These are phyloP conservation scores for Pholis gunnellus DNA, from an alignment of 2,113 vertebrate species.

Conservation along the genomic window DNA sequence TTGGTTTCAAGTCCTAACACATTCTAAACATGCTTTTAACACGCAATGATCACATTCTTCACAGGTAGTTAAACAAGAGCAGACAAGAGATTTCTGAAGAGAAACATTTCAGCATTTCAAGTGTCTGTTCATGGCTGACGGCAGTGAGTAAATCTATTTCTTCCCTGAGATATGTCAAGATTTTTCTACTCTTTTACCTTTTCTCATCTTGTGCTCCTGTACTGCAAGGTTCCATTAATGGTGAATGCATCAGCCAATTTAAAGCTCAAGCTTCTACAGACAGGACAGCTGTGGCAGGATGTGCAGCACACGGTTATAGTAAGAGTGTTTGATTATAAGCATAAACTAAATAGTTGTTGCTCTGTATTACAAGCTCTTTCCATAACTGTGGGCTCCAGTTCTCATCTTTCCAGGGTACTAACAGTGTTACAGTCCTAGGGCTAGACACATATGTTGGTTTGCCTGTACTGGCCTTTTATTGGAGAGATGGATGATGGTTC, in stretches of 20 bases:
- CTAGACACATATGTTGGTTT: neutral
- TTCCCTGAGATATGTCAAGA: constrained; percentile 71
- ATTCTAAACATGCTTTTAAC: constrained; percentile 98
- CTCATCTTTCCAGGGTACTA: neutral
- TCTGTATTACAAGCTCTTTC: neutral
- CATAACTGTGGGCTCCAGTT: neutral
- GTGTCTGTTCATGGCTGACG: constrained; percentile 46
- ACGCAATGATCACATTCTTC: constrained; percentile 97
- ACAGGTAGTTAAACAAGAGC: constrained; percentile 96
- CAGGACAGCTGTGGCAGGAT: neutral
- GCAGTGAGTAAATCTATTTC: constrained; percentile 41
- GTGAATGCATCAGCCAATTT: neutral
- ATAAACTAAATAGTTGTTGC: neutral
- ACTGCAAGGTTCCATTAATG: constrained; percentile 6
- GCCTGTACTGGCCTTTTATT: neutral
- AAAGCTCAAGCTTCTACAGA: neutral
- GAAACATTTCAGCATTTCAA: constrained; percentile 53
- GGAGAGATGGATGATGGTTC: neutral
- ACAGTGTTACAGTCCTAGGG: neutral
- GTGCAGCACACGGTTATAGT: neutral
- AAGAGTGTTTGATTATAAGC: neutral
- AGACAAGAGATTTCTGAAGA: constrained; percentile 82
- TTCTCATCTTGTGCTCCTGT: constrained; percentile 50
- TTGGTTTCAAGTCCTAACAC: constrained; percentile 96
- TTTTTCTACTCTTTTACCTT: constrained; percentile 24